Evolutionary conservation across 2,888 invertebrate species (phyloP).

Genomic region (Nemoura dubitans): DNA sequence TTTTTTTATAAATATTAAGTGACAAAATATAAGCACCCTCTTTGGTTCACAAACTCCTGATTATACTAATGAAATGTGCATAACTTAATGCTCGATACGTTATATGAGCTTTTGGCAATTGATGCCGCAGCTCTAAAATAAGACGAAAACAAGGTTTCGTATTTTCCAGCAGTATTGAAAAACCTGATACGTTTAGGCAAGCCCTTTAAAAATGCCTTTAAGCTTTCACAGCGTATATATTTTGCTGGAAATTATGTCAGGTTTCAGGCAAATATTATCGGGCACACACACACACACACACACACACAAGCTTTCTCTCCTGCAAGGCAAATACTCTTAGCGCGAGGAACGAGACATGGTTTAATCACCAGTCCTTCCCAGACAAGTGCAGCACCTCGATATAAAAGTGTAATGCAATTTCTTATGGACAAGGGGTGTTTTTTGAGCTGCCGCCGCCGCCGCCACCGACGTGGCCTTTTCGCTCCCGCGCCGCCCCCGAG

Average conservation of each 20-base stretch:
- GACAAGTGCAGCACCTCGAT: not conserved
- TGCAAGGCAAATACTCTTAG: no score
- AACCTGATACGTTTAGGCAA: not conserved
- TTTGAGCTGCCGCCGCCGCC: not conserved
- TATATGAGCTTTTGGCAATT: not conserved
- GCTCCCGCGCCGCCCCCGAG: not conserved
- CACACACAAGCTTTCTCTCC: no score
- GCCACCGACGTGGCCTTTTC: not conserved
- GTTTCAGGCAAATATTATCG: not conserved
- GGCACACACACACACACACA: no score
- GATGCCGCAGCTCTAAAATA: not conserved
- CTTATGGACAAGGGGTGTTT: conserved; percentile 12
- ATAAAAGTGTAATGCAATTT: not conserved
- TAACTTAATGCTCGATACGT: not conserved
- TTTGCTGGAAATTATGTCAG: not conserved
- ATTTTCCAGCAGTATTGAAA: not conserved
- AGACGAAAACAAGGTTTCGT: not conserved
- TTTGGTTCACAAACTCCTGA: not conserved
- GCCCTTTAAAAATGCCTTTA: conserved; percentile 26
- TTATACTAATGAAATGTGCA: not conserved
- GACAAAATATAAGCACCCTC: not conserved
- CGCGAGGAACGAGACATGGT: not conserved
- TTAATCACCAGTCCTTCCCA: not conserved
- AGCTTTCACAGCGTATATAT: not conserved
- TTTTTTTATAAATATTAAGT: not conserved